Evolutionary conservation across 2,113 vertebrate genomes (phyloP).

Genomic region (Sakesphorus luctuosus): DNA sequence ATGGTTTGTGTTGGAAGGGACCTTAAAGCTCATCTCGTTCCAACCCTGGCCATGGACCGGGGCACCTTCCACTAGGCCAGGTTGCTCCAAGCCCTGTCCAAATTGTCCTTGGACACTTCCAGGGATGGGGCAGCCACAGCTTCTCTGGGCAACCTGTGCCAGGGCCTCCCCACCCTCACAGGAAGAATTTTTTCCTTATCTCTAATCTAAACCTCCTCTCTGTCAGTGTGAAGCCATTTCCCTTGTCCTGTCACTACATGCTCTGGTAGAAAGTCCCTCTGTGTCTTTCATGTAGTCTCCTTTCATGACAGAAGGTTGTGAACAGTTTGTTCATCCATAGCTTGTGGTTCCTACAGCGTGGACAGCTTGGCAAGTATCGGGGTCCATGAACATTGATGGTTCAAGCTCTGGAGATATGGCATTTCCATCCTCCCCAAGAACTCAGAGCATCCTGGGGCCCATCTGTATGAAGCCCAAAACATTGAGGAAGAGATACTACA

Average conservation of each 20-base stretch:
- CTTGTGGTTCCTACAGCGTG: background rate
- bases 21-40: background rate
- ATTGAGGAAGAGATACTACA: fast-evolving
- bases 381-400: background rate
- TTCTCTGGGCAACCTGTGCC: background rate
- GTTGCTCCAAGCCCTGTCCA: background rate
- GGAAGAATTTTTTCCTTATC: background rate
- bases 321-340: background rate
- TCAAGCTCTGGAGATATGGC: background rate
- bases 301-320: background rate
- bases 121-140: background rate
- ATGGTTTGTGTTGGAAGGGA: background rate
- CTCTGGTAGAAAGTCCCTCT: background rate
- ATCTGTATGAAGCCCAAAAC: background rate
- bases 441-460: background rate
- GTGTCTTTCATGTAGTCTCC: background rate
- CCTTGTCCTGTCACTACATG: background rate
- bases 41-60: background rate
- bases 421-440: background rate
- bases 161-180: background rate
- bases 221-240: background rate
- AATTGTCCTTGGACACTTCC: background rate
- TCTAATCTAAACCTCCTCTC: background rate
- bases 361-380: fast-evolving
- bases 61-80: fast-evolving